Evolutionary conservation across 2,113 vertebrate genomes (phyloP).

Genomic region (Corapipo altera): DNA sequence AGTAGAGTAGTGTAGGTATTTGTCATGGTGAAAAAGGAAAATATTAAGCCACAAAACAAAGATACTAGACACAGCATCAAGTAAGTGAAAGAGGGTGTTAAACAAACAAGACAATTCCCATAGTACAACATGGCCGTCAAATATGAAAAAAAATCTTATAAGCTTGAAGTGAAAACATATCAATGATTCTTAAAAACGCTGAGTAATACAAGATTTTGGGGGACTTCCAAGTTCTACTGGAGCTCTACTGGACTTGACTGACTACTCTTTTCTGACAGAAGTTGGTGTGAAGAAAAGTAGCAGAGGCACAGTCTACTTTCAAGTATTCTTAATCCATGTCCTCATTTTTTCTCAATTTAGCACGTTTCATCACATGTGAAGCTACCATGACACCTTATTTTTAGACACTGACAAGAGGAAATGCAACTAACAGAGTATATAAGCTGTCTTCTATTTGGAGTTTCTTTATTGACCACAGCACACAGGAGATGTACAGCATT

Average conservation of each 20-base stretch:
- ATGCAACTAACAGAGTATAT: background rate
- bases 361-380: background rate
- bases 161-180: background rate
- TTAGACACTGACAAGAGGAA: background rate
- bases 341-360: background rate
- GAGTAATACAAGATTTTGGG: background rate
- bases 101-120: background rate
- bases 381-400: background rate
- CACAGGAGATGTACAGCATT: background rate
- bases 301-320: background rate
- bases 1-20: background rate
- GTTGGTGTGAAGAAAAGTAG: background rate
- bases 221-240: background rate
- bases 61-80: background rate
- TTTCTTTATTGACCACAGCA: background rate
- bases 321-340: background rate
- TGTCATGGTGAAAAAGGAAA: background rate
- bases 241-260: rapidly evolving
- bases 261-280: background rate
- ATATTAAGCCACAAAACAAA: background rate
- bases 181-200: background rate
- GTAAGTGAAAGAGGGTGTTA: rapidly evolving
- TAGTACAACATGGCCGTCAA: background rate
- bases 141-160: background rate
- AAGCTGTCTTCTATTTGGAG: background rate